Base-by-base conservation (phyloP, 2,888 invertebrate species). In the Mythimna loreyi region DNA sequence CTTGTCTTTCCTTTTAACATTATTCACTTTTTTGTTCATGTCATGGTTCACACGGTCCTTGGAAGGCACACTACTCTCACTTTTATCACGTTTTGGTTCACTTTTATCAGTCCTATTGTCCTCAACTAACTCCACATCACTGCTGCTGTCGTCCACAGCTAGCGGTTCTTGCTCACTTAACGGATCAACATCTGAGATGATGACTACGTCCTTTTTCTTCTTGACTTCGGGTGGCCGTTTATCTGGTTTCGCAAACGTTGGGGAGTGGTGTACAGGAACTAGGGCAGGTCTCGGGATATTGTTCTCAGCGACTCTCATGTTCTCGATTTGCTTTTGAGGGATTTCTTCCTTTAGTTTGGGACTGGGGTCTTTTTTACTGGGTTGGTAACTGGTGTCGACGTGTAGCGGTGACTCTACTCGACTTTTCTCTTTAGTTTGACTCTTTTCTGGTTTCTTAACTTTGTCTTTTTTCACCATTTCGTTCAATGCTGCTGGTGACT, bases 91-190 rank as follows among this genome's bases (percentile, higher is more conserved):
- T 81, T 88, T 89, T 65, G 71, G 83, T 78, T 90, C 92, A 92
- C 91, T 90, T 87, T 89, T 92, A 78, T 91, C 92, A 72, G 83
- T 81, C 67, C 84, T 84, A 79, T 78, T 87, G 63, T 93, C 93
- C 68, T 95, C 95, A 2, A 96, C 89, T 57, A 96, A 84, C 87
- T 96, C 96, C 0, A 96, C 94, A 49, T 96, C 96, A 91, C 96
- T 96, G 76, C 95, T 95, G 76, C 96, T 96, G 67, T 96, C 96
- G 55, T 96, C 96, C 0, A 95, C 82, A 0, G 93, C 90, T 0
- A 94, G 80, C 0, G 94, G 90, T 67, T 95, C 95, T 3, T 80
- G 85, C 0, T 87, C 83, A 60, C 94, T 94, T 72, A 95, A 80
- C 0, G 96, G 95, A 74, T 95, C 95, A 8, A 94, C 68, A 43